phyloP scores from a whole-genome alignment of 2,113 vertebrate species.

The Psettodes erumei region DNA sequence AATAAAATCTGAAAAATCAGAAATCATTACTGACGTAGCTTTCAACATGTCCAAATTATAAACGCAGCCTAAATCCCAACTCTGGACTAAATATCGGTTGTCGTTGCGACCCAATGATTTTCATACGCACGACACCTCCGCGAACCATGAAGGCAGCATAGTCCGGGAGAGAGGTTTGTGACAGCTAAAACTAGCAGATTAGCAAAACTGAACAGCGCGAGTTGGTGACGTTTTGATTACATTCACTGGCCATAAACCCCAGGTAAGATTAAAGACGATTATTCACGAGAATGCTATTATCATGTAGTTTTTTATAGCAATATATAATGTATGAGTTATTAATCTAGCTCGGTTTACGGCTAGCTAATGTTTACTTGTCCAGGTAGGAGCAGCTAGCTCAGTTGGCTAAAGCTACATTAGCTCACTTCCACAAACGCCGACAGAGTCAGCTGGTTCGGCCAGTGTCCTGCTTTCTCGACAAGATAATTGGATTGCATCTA shows the following conservation, averaged over 20 bases:
- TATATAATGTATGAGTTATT: neutral
- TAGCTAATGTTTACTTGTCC: neutral
- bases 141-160: slow-evolving; percentile 6
- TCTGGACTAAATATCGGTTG: neutral
- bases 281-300: fast-evolving
- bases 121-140: neutral
- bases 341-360: neutral
- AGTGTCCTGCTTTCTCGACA: neutral
- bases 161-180: neutral
- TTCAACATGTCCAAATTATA: fast-evolving
- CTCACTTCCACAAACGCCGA: neutral
- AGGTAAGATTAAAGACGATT: slow-evolving; percentile 32
- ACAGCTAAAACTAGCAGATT: slow-evolving; percentile 34
- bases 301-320: neutral
- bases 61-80: neutral
- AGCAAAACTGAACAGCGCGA: neutral
- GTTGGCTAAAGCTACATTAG: slow-evolving; percentile 33
- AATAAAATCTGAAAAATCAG: fast-evolving
- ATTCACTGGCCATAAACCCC: neutral
- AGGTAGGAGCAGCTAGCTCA: neutral
- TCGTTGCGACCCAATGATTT: no score
- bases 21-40: fast-evolving
- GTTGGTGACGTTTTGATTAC: neutral
- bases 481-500: slow-evolving; percentile 19
- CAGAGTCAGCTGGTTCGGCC: neutral